Evolutionary conservation across 2,797 vertebrate species (phyloP).

Genomic region (Etheostoma perlongum): DNA sequence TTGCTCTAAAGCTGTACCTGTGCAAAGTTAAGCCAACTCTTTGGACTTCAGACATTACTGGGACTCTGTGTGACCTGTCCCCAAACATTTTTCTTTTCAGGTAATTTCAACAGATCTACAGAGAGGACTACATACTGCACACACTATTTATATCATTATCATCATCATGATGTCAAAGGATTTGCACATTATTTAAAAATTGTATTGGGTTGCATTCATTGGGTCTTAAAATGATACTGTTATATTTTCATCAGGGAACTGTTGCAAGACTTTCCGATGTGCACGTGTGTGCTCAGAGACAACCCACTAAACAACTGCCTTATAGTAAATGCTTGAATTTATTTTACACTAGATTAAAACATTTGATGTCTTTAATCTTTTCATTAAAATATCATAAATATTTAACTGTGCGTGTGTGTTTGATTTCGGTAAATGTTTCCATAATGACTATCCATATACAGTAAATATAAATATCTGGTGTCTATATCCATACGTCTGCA

Average conservation of each 20-base stretch:
- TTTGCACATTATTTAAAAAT: neutral
- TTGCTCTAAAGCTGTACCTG: neutral
- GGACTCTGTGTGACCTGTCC: neutral
- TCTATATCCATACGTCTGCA: neutral
- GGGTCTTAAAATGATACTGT: neutral
- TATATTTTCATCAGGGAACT: constrained; percentile 30
- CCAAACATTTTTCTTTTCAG: constrained; percentile 12
- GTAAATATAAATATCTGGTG: neutral
- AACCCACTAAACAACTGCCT: constrained; percentile 29
- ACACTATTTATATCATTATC: neutral
- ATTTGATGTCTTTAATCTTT: neutral
- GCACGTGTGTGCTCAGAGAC: constrained; percentile 11
- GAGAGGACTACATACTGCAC: neutral
- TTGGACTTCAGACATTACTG: neutral
- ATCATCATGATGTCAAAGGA: neutral
- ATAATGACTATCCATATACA: neutral
- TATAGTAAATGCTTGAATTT: constrained; percentile 4
- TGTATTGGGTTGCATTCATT: neutral
- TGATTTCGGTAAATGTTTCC: neutral
- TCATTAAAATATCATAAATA: neutral
- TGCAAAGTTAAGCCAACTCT: neutral
- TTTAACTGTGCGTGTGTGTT: constrained; percentile 11
- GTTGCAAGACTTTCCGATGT: neutral
- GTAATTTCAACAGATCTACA: neutral
- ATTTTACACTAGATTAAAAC: neutral